Conservation (phyloP, 64 coral and sea anemone genomes). For the Pocillopora verrucosa region DNA sequence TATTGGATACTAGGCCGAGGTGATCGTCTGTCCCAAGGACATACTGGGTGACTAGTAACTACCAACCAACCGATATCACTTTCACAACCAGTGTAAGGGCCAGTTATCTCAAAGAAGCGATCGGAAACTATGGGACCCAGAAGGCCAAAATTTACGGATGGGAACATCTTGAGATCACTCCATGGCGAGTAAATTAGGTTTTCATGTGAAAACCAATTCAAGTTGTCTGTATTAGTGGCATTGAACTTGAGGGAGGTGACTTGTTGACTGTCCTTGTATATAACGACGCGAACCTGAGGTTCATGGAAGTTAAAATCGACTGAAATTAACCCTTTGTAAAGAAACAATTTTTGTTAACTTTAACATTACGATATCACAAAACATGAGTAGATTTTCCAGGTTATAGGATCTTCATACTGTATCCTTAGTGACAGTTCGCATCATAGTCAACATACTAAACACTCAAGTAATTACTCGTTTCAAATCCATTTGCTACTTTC, state of each 20-base stretch:
- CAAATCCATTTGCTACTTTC: too few species aligned
- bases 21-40: not conserved
- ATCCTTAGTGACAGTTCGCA: too few species aligned
- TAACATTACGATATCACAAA: too few species aligned
- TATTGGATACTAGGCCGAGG: not conserved
- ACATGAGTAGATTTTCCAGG: too few species aligned
- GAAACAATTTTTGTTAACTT: not conserved
- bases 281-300: constrained; percentile 12
- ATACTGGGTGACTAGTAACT: not conserved
- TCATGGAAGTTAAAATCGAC: not conserved
- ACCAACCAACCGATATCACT: not conserved
- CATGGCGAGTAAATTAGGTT: constrained; percentile 3
- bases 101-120: not conserved
- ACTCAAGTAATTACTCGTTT: too few species aligned
- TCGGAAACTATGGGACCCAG: not conserved
- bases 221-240: not conserved
- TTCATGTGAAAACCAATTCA: constrained; percentile 29
- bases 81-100: not conserved
- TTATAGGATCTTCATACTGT: too few species aligned
- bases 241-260: constrained; percentile 32
- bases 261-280: constrained; percentile 19
- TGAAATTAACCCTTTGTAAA: too few species aligned
- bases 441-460: too few species aligned
- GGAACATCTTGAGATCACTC: constrained; percentile 5
- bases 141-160: too few species aligned